Evolutionary conservation across 2,113 vertebrate genomes (phyloP).

Genomic region (Gnathonemus echidnorhynchus): DNA sequence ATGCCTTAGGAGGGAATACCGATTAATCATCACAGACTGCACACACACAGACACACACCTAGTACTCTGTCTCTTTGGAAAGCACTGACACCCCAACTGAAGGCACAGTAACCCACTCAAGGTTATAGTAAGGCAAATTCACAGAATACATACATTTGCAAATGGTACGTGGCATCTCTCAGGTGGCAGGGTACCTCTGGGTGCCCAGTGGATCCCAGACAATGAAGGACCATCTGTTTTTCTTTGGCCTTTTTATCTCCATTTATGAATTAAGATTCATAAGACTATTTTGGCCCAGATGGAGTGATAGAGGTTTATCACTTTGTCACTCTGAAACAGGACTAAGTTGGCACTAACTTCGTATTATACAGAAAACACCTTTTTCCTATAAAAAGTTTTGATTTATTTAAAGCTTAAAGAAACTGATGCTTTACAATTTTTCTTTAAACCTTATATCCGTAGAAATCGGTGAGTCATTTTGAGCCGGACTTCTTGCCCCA

Average conservation of each 20-base stretch:
- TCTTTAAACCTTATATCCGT: neutral
- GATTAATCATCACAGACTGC: conserved; percentile 41
- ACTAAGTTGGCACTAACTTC: neutral
- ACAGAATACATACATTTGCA: conserved; percentile 51
- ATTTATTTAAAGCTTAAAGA: neutral
- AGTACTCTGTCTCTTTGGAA: conserved; percentile 27
- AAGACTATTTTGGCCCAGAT: neutral
- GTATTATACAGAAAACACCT: neutral
- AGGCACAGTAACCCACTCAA: conserved; percentile 68
- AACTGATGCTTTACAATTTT: neutral
- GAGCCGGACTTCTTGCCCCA: neutral
- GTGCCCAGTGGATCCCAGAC: conserved; percentile 20
- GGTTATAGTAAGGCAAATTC: conserved; percentile 69
- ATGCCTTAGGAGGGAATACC: conserved; percentile 38
- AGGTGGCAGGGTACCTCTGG: conserved; percentile 24
- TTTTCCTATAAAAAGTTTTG: neutral
- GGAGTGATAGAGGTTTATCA: neutral
- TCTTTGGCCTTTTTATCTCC: neutral
- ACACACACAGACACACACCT: neutral
- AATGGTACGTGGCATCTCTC: conserved; percentile 24
- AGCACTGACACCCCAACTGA: conserved; percentile 58
- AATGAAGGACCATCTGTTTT: neutral
- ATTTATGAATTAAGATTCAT: neutral
- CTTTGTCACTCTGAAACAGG: neutral
- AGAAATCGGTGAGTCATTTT: neutral